Conservation (phyloP, 2,888 invertebrate genomes). For the Heliconius erato region DNA sequence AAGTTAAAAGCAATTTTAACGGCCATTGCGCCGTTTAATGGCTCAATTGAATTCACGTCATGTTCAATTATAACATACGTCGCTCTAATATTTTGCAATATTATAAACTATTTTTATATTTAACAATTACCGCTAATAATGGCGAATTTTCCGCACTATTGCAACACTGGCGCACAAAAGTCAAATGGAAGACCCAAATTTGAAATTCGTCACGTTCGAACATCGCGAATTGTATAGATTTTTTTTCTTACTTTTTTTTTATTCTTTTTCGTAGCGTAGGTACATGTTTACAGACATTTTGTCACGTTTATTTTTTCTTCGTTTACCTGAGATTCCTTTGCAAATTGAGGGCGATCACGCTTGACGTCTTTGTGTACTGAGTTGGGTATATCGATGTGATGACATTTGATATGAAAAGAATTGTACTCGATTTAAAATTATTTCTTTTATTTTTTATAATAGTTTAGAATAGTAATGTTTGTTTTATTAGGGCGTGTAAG, state of each 20-base stretch:
- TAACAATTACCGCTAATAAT: constrained; percentile 69
- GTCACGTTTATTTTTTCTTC: constrained; percentile 78
- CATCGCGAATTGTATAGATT: constrained; percentile 67
- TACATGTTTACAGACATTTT: constrained; percentile 85
- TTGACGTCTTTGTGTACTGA: constrained; percentile 63
- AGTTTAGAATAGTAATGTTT: constrained; percentile 33
- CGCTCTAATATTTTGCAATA: constrained; percentile 64
- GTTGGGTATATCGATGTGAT: constrained; percentile 75
- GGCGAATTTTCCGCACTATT: constrained; percentile 74
- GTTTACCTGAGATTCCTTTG: constrained; percentile 78
- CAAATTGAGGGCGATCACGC: constrained; percentile 76
- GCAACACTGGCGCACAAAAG: constrained; percentile 72
- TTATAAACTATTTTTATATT: constrained; percentile 66
- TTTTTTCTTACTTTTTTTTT: constrained; percentile 53
- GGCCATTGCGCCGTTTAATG: constrained; percentile 66
- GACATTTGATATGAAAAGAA: constrained; percentile 70
- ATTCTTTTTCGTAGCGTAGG: constrained; percentile 69
- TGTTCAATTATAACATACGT: constrained; percentile 66
- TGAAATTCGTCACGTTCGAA: constrained; percentile 70
- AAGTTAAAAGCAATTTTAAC: constrained; percentile 58
- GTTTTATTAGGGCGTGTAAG: constrained; percentile 40
- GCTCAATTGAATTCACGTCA: constrained; percentile 63
- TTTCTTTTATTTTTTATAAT: constrained; percentile 4
- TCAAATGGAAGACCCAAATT: constrained; percentile 79
- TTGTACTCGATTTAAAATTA: constrained; percentile 50